A percentile compares a stretch with the other conserved stretches of the same genome.
Conservation (phyloP, 2,888 invertebrate species). For the Pseudoips prasinana region DNA sequence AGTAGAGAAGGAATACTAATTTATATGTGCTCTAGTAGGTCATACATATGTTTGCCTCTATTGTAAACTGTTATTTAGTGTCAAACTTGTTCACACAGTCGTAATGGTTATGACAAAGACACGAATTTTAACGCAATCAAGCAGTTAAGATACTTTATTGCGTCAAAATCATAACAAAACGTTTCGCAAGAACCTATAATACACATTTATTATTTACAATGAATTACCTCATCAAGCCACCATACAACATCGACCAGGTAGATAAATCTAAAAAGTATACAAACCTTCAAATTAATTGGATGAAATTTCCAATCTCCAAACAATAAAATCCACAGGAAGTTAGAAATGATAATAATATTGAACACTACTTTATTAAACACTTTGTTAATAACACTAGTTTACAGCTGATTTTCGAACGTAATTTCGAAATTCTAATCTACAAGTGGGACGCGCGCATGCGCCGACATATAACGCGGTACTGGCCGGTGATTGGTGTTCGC, state of each 20-base stretch:
- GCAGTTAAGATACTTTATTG: no score
- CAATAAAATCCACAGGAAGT: no score
- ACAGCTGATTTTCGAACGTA: slow-evolving; percentile 18
- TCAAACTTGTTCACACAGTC: no score
- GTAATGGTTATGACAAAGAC: not conserved
- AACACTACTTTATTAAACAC: slow-evolving; percentile 13
- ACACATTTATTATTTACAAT: slow-evolving; percentile 40
- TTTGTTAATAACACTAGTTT: slow-evolving; percentile 20
- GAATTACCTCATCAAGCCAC: slow-evolving; percentile 40
- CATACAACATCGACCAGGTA: slow-evolving; percentile 10
- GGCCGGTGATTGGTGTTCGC: slow-evolving; percentile 52
- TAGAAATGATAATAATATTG: no score
- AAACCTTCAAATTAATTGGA: slow-evolving; percentile 42
- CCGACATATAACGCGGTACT: slow-evolving; percentile 54
- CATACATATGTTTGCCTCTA: no score
- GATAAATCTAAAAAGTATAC: slow-evolving; percentile 27
- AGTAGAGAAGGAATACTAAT: no score
- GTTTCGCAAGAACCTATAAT: slow-evolving; percentile 48
- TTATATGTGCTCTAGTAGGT: no score
- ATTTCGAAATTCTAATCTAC: slow-evolving; percentile 33
- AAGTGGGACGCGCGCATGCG: slow-evolving; percentile 52
- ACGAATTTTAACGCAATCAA: no score
- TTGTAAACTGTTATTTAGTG: no score
- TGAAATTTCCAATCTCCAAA: slow-evolving; percentile 14
- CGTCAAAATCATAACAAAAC: slow-evolving; percentile 37